These are phyloP conservation scores for Chloebia gouldiae DNA, from an alignment of 2,113 vertebrate genomes.

Conservation along the genomic window DNA sequence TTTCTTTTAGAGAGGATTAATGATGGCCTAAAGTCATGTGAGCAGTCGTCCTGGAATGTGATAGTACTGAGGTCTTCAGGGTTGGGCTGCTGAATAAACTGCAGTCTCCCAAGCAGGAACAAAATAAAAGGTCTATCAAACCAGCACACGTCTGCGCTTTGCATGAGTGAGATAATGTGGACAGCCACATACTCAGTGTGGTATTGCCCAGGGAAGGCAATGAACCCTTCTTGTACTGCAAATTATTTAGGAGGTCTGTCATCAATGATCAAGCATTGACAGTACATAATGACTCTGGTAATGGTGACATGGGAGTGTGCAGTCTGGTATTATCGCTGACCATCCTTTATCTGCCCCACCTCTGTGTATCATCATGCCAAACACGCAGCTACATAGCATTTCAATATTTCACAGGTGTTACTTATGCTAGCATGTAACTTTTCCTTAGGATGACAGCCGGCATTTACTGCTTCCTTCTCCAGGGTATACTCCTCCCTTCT, in stretches of 20 bases:
- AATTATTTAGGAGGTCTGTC: neutral
- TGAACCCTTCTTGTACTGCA: neutral
- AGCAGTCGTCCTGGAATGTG: neutral
- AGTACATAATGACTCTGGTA: neutral
- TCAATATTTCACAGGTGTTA: neutral
- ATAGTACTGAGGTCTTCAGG: neutral
- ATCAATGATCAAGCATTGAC: neutral
- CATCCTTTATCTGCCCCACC: slow-evolving; percentile 22
- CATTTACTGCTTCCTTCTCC: neutral
- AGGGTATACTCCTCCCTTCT: neutral
- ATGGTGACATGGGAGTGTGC: neutral
- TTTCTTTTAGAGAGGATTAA: neutral
- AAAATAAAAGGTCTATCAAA: neutral
- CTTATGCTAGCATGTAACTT: neutral
- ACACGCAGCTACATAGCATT: neutral
- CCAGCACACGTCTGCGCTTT: neutral
- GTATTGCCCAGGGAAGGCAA: neutral
- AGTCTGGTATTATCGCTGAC: neutral
- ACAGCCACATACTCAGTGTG: neutral
- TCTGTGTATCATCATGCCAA: neutral
- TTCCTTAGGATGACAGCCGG: neutral
- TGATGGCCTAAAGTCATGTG: neutral
- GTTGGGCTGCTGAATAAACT: neutral
- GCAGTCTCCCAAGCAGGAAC: neutral
- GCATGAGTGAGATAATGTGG: neutral